Evolutionary conservation across 2,113 vertebrate genomes (phyloP).

Genomic region (Passerina amoena): DNA sequence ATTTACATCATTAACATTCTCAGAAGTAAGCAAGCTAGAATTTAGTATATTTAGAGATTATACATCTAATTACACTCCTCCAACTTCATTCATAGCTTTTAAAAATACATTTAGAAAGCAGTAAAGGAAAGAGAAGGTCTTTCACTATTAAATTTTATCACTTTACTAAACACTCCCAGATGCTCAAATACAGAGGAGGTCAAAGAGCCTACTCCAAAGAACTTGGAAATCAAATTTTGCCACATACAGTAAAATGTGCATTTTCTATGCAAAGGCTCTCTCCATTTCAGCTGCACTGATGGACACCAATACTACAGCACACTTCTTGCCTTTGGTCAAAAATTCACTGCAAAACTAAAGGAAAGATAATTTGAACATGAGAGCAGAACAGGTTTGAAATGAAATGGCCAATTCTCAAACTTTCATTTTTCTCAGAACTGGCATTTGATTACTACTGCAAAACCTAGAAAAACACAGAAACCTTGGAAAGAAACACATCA

Average conservation of each 20-base stretch:
- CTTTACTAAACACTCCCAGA: slow-evolving; percentile 5
- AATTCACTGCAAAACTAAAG: neutral
- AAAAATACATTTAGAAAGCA: slow-evolving; percentile 53
- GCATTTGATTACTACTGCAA: neutral
- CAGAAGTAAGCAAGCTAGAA: slow-evolving; percentile 58
- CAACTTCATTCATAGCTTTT: slow-evolving; percentile 50
- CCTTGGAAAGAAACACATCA: neutral
- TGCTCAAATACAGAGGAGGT: neutral
- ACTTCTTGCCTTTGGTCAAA: neutral
- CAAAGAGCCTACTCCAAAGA: neutral
- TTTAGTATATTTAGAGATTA: slow-evolving; percentile 56
- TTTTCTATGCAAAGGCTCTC: neutral
- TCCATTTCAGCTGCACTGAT: neutral
- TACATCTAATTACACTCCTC: slow-evolving; percentile 50
- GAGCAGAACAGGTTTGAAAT: neutral
- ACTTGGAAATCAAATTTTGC: neutral
- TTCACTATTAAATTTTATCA: neutral
- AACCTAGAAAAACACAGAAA: neutral
- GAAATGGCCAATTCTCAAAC: neutral
- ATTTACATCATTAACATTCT: slow-evolving; percentile 63
- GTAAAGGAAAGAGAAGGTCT: neutral
- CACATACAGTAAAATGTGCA: neutral
- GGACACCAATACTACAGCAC: neutral
- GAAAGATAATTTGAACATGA: neutral
- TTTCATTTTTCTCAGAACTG: neutral